Conservation (phyloP, 2,888 invertebrate genomes). For the Aspidapion aeneum region DNA sequence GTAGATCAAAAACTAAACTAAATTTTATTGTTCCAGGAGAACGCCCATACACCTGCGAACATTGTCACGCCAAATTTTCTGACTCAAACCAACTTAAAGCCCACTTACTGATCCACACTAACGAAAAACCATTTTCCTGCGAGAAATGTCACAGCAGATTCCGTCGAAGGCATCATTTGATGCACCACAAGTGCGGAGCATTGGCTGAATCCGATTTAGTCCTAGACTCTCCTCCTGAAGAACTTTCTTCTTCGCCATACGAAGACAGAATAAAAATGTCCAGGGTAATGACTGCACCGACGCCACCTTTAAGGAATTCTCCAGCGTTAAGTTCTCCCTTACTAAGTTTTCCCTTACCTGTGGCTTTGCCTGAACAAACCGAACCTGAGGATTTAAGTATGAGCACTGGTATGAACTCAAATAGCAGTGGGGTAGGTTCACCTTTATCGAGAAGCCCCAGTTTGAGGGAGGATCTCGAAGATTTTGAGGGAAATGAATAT, state of each 20-base stretch:
- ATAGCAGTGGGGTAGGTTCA: constrained; percentile 50
- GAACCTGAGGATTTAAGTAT: constrained; percentile 89
- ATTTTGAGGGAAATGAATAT: constrained; percentile 26
- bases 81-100: constrained; percentile 92
- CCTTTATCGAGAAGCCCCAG: constrained; percentile 49
- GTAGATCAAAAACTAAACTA: too few species aligned
- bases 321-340: constrained; percentile 27
- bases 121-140: constrained; percentile 86
- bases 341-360: constrained; percentile 26
- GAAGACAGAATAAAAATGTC: constrained; percentile 52
- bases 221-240: constrained; percentile 36
- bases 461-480: constrained; percentile 45
- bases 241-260: constrained; percentile 23
- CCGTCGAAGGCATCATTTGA: constrained; percentile 79
- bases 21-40: constrained; percentile 9
- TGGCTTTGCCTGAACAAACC: constrained; percentile 73
- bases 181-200: constrained; percentile 76
- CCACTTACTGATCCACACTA: constrained; percentile 84
- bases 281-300: constrained; percentile 27
- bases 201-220: constrained; percentile 37
- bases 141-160: constrained; percentile 73
- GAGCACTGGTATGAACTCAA: constrained; percentile 54
- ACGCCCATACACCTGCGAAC: constrained; percentile 60
- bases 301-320: constrained; percentile 43
- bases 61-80: constrained; percentile 83